Evolutionary conservation across 2,113 vertebrate species (phyloP).

Genomic region (Emberiza fucata): DNA sequence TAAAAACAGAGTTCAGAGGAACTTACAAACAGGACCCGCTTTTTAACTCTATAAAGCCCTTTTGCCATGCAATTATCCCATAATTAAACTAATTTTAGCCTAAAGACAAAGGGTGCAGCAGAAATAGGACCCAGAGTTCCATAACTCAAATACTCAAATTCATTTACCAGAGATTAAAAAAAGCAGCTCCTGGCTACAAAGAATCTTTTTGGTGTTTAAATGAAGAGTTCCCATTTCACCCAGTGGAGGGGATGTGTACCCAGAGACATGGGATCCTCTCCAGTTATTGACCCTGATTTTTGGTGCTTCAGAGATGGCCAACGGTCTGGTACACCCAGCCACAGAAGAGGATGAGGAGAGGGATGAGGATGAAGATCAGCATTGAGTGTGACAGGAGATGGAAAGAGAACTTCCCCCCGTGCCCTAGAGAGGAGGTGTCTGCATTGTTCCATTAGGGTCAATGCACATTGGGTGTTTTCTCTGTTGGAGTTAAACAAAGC

Average conservation of each 20-base stretch:
- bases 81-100: not conserved
- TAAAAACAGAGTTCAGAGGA: not conserved
- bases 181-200: not conserved
- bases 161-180: not conserved
- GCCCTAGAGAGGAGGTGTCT: not conserved
- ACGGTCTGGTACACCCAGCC: not conserved
- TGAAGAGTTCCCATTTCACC: not conserved
- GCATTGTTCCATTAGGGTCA: fast-evolving
- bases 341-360: not conserved
- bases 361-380: not conserved
- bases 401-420: not conserved
- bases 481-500: not conserved
- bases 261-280: not conserved
- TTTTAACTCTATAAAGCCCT: not conserved
- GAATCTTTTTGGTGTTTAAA: not conserved
- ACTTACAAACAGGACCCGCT: not conserved
- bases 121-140: not conserved
- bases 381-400: not conserved
- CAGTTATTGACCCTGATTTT: not conserved
- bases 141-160: not conserved
- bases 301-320: not conserved
- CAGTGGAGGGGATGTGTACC: not conserved
- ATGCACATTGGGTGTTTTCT: fast-evolving
- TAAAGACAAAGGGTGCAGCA: not conserved
- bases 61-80: not conserved